Percentiles rank a stretch among this genome's conserved stretches.
Conservation (phyloP, 2,888 invertebrate genomes). For the Nomada fucata region DNA sequence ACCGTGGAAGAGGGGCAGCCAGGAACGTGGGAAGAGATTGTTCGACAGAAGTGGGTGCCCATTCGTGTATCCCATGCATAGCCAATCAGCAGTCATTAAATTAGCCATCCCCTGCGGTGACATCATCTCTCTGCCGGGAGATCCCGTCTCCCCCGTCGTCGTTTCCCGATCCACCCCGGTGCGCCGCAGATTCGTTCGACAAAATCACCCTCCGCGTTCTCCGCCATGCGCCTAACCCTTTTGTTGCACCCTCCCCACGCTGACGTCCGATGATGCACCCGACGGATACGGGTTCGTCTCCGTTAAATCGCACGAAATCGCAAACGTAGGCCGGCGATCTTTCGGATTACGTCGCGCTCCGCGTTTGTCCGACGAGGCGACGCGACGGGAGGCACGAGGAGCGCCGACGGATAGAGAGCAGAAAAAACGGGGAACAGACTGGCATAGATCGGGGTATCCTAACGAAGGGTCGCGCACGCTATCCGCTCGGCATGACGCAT, state of each 20-base stretch:
- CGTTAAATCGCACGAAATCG: conserved; percentile 9
- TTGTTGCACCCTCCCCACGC: conserved; percentile 49
- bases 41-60: conserved; percentile 45
- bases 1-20: conserved; percentile 19
- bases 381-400: not conserved
- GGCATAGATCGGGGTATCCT: not conserved
- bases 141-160: conserved; percentile 34
- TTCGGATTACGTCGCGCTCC: no score
- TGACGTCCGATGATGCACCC: conserved; percentile 56
- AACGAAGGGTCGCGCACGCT: conserved; percentile 64
- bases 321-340: no score
- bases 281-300: conserved; percentile 38
- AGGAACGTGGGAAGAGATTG: conserved; percentile 58
- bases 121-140: conserved; percentile 62
- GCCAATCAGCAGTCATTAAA: conserved; percentile 81
- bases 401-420: not conserved
- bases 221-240: conserved; percentile 53
- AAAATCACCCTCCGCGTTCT: conserved; percentile 52
- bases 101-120: conserved; percentile 78
- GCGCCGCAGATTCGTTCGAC: conserved; percentile 53
- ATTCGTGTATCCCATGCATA: conserved; percentile 71
- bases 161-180: conserved; percentile 19
- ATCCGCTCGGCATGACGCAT: conserved; percentile 75
- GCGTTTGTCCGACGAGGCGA: not conserved
- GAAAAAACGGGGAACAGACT: not conserved